A percentile compares a stretch with the other conserved stretches of the same genome.
Evolutionary conservation across 2,797 vertebrate genomes (phyloP).

Genomic region (Coracias cyanogaster): DNA sequence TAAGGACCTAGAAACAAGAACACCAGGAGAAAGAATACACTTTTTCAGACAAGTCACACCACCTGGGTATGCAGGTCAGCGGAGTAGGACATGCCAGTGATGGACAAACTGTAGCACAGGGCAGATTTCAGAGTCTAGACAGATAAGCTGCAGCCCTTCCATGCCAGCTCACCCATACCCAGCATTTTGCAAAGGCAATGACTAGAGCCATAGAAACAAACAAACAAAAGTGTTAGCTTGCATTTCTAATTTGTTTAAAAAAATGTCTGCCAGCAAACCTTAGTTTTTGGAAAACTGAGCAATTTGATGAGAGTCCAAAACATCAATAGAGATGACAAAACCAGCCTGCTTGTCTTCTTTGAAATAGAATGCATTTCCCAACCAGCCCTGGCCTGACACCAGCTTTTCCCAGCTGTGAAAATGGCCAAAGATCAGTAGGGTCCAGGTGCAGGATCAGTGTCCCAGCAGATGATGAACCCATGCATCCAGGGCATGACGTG

Average conservation of each 20-base stretch:
- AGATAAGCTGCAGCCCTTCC: too few relatives aligned
- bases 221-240: not conserved
- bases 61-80: too few relatives aligned
- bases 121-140: too few relatives aligned
- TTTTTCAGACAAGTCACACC: too few relatives aligned
- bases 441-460: conserved; percentile 25
- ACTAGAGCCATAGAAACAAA: not conserved
- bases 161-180: too few relatives aligned
- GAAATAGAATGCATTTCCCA: conserved; percentile 30
- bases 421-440: conserved; percentile 15
- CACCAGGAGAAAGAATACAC: too few relatives aligned
- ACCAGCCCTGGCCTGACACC: not conserved
- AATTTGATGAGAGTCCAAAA: not conserved
- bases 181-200: too few relatives aligned
- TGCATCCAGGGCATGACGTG: not conserved
- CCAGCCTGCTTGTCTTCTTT: not conserved
- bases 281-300: not conserved
- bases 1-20: not conserved
- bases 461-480: conserved; percentile 39
- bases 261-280: not conserved
- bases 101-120: too few relatives aligned
- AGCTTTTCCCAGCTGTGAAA: conserved; percentile 7
- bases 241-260: not conserved
- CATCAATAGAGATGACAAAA: not conserved
- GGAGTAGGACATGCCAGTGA: too few relatives aligned